phyloP scores from a whole-genome alignment of 1,140 invertebrate genomes.

The Platorchestia sp. region DNA sequence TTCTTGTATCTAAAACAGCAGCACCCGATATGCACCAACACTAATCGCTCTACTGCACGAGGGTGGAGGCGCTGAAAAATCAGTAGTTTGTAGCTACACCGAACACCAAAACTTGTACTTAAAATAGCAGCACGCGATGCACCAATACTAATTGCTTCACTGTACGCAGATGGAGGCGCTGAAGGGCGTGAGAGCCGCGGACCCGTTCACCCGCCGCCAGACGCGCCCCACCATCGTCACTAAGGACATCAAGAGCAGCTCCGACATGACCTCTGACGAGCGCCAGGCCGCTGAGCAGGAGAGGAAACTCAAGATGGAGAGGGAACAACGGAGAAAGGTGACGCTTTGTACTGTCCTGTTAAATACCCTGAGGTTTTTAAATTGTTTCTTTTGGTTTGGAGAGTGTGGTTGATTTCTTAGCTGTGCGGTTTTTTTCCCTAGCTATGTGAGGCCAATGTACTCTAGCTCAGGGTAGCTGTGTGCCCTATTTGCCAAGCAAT shows the following conservation, averaged over 20 bases:
- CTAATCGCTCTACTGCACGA: too few species aligned
- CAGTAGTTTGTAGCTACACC: too few species aligned
- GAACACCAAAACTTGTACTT: too few species aligned
- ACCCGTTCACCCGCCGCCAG: constrained; percentile 93
- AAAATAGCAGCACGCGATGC: too few species aligned
- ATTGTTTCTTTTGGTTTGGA: background rate
- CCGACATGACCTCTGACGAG: constrained; percentile 66
- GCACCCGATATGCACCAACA: too few species aligned
- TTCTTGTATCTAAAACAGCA: too few species aligned
- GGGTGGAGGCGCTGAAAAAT: too few species aligned
- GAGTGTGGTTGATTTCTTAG: background rate
- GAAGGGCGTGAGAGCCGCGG: constrained; percentile 85
- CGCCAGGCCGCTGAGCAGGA: constrained; percentile 66
- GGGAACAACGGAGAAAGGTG: constrained; percentile 60
- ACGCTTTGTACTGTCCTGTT: background rate
- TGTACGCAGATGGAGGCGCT: constrained; percentile 73
- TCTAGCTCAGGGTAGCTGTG: too few species aligned
- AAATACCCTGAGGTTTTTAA: background rate
- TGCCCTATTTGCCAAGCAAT: too few species aligned
- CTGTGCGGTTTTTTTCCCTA: too few species aligned
- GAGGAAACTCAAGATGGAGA: constrained; percentile 58
- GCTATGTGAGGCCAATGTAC: too few species aligned
- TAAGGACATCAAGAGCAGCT: constrained; percentile 66
- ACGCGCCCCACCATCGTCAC: constrained; percentile 83
- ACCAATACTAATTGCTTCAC: background rate